Conservation (phyloP, 2,113 vertebrate genomes). For the Pagrus major region DNA sequence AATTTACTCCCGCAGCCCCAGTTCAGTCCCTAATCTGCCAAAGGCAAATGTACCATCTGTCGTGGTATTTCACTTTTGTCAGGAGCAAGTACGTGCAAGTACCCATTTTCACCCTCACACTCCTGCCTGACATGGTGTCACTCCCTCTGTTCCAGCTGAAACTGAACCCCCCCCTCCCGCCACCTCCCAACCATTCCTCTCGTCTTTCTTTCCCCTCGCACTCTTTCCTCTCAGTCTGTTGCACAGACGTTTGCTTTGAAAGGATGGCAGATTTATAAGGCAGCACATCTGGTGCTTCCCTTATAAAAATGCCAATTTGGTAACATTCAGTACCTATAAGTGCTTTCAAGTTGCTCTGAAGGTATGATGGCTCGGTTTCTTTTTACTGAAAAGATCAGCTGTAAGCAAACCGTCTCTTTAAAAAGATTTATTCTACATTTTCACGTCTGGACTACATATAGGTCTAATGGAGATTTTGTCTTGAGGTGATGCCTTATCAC, state of each 20-base stretch:
- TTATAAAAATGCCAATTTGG: slow-evolving; percentile 79
- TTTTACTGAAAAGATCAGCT: slow-evolving; percentile 57
- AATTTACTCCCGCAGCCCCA: neutral
- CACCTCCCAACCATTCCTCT: slow-evolving; percentile 20
- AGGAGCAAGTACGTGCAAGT: slow-evolving; percentile 4
- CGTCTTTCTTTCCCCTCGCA: slow-evolving; percentile 23
- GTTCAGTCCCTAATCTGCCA: neutral
- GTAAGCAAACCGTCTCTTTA: slow-evolving; percentile 56
- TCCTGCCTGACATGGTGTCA: slow-evolving; percentile 24
- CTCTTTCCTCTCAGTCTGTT: slow-evolving; percentile 46
- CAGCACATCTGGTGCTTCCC: slow-evolving; percentile 77
- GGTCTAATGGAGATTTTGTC: slow-evolving; percentile 29
- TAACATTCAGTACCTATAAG: slow-evolving; percentile 65
- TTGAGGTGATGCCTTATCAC: slow-evolving; percentile 33
- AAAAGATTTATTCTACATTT: slow-evolving; percentile 52
- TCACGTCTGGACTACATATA: neutral
- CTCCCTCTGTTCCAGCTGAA: slow-evolving; percentile 34
- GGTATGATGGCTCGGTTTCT: slow-evolving; percentile 28
- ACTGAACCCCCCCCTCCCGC: neutral
- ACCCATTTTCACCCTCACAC: slow-evolving; percentile 33
- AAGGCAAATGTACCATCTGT: neutral
- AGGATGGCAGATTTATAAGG: slow-evolving; percentile 76
- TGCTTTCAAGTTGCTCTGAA: slow-evolving; percentile 57
- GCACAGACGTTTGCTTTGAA: slow-evolving; percentile 59
- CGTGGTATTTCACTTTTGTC: neutral